phyloP scores from a whole-genome alignment of 2,888 invertebrate genomes.

The Cheilosia scutellata region DNA sequence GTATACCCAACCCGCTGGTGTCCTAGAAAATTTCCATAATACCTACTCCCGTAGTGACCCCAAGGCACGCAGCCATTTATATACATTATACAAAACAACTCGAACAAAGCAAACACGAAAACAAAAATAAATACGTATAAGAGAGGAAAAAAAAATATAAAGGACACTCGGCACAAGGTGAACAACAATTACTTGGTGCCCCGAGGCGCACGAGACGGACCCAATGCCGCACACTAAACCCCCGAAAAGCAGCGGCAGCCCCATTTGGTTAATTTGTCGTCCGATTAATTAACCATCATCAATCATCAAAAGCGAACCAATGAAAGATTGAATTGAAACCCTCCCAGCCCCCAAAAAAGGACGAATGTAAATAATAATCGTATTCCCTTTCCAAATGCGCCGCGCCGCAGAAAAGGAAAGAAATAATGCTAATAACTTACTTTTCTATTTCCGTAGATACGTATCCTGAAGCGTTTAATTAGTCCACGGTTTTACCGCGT shows the following conservation, averaged over 20 bases:
- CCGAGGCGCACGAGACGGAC: conserved; percentile 59
- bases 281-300: conserved; percentile 72
- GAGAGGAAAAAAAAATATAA: conserved; percentile 20
- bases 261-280: conserved; percentile 72
- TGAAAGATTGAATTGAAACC: background rate
- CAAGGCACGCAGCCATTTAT: conserved; percentile 34
- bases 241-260: background rate
- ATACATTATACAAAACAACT: background rate
- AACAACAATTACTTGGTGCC: conserved; percentile 59
- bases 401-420: background rate
- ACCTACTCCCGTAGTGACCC: conserved; percentile 35
- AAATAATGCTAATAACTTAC: conserved; percentile 46
- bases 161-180: conserved; percentile 54
- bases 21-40: conserved; percentile 50
- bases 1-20: background rate
- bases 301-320: conserved; percentile 57
- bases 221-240: background rate
- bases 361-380: conserved; percentile 24
- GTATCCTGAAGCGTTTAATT: conserved; percentile 74
- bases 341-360: conserved; percentile 20
- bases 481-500: conserved; percentile 46
- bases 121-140: conserved; percentile 6
- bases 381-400: background rate
- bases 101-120: conserved; percentile 7
- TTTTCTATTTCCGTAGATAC: conserved; percentile 74